phyloP scores from a whole-genome alignment of 1,140 invertebrate genomes.

The Drosophila novamexicana region DNA sequence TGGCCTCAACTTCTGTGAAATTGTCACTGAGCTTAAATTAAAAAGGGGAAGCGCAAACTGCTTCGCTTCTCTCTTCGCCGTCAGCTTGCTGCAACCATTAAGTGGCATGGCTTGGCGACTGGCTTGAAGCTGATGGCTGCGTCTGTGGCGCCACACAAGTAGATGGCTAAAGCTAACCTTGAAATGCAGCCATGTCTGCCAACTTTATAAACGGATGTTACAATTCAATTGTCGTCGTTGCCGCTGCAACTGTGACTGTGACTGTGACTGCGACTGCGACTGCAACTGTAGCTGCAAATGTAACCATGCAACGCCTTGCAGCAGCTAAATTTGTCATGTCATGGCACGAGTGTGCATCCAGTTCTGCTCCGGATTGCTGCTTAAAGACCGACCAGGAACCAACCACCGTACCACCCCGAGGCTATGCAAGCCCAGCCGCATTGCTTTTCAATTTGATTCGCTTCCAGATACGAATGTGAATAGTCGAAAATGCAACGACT shows the following conservation, averaged over 20 bases:
- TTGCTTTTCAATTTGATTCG: slow-evolving; percentile 47
- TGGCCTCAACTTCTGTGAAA: slow-evolving; percentile 20
- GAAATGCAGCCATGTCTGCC: slow-evolving; percentile 54
- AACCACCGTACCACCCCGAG: not conserved
- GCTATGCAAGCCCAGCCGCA: not conserved
- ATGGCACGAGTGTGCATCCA: slow-evolving; percentile 19
- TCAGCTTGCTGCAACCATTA: not conserved
- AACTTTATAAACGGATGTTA: slow-evolving; percentile 56
- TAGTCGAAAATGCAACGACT: slow-evolving; percentile 39
- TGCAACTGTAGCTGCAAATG: slow-evolving; percentile 34
- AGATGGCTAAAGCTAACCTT: slow-evolving; percentile 43
- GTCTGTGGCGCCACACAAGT: slow-evolving; percentile 14
- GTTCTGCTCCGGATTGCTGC: slow-evolving; percentile 21
- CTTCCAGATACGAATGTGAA: slow-evolving; percentile 42
- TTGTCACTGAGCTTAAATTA: slow-evolving; percentile 33
- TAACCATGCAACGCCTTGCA: slow-evolving; percentile 9
- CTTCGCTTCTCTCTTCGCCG: not conserved
- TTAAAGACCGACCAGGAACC: slow-evolving; percentile 9
- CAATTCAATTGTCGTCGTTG: slow-evolving; percentile 50
- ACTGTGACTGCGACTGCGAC: slow-evolving; percentile 9
- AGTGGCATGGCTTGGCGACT: too few relatives aligned
- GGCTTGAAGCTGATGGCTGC: slow-evolving; percentile 6
- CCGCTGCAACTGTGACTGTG: slow-evolving; percentile 14
- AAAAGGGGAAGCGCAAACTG: slow-evolving; percentile 14
- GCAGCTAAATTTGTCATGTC: slow-evolving; percentile 45